phyloP scores from a whole-genome alignment of 2,888 invertebrate species.

The Cosmopolites sordidus region DNA sequence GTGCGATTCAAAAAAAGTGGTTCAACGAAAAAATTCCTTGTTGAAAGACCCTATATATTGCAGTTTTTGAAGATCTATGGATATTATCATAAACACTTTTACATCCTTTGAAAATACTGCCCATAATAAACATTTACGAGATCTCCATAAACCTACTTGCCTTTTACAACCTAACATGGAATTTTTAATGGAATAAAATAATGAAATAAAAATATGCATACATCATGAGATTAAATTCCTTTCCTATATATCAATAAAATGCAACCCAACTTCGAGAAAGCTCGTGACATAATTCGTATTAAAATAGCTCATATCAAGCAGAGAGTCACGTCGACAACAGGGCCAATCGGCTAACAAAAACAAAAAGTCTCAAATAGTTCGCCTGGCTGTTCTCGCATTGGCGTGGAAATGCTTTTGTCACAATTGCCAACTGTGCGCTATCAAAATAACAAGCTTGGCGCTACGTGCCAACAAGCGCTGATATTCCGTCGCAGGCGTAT shows the following conservation, averaged over 20 bases:
- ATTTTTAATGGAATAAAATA: too few relatives aligned
- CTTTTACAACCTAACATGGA: too few relatives aligned
- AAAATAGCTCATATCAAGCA: constrained; percentile 12
- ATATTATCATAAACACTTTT: too few relatives aligned
- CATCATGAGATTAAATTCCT: too few relatives aligned
- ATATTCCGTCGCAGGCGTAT: constrained; percentile 9
- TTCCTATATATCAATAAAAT: not conserved
- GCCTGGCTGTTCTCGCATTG: constrained; percentile 6
- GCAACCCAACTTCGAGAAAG: not conserved
- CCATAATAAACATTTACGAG: too few relatives aligned
- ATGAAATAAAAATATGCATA: too few relatives aligned
- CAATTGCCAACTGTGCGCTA: constrained; percentile 22
- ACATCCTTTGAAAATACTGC: too few relatives aligned
- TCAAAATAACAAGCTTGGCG: constrained; percentile 15
- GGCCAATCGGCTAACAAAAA: constrained; percentile 6
- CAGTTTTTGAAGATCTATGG: too few relatives aligned
- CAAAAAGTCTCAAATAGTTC: constrained; percentile 12
- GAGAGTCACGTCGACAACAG: constrained; percentile 9
- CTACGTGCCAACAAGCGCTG: constrained; percentile 3
- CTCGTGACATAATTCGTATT: constrained; percentile 14
- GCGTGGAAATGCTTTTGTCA: constrained; percentile 16
- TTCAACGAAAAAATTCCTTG: too few relatives aligned
- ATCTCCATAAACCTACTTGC: too few relatives aligned
- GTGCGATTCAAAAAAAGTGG: too few relatives aligned
- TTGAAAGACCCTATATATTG: not conserved